Percentiles rank a stretch among this genome's conserved stretches.
Conservation (phyloP, 2,113 vertebrate species). For the Alouatta palliata region DNA sequence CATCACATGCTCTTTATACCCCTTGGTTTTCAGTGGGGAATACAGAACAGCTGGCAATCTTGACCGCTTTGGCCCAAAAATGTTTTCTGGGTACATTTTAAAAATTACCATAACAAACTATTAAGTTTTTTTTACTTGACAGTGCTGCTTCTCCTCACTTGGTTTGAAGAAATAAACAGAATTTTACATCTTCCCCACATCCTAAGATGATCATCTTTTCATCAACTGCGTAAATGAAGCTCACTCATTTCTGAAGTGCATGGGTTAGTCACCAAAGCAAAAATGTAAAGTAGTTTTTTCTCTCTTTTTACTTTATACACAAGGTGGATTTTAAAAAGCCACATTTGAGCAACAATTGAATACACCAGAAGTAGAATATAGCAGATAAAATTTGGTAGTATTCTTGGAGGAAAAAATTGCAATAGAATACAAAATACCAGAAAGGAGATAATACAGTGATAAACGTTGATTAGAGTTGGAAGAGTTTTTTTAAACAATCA, state of each 20-base stretch:
- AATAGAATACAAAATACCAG: conserved; percentile 24
- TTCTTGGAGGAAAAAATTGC: conserved; percentile 2
- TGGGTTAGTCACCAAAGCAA: conserved; percentile 25
- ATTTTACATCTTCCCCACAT: background rate
- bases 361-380: background rate
- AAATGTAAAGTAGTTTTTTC: background rate
- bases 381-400: background rate
- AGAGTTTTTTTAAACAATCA: conserved; percentile 45
- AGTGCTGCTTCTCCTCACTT: background rate
- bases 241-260: background rate
- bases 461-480: conserved; percentile 41
- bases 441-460: conserved; percentile 55
- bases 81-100: background rate
- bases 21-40: background rate
- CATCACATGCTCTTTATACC: background rate
- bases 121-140: background rate
- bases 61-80: background rate
- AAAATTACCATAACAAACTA: background rate
- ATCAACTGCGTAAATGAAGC: background rate
- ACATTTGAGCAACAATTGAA: background rate
- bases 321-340: background rate
- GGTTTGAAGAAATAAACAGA: background rate
- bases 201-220: background rate
- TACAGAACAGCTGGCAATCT: background rate
- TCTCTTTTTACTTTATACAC: background rate